phyloP scores from a whole-genome alignment of 53 echinoderm and acorn worm species.

The Arbacia lixula region DNA sequence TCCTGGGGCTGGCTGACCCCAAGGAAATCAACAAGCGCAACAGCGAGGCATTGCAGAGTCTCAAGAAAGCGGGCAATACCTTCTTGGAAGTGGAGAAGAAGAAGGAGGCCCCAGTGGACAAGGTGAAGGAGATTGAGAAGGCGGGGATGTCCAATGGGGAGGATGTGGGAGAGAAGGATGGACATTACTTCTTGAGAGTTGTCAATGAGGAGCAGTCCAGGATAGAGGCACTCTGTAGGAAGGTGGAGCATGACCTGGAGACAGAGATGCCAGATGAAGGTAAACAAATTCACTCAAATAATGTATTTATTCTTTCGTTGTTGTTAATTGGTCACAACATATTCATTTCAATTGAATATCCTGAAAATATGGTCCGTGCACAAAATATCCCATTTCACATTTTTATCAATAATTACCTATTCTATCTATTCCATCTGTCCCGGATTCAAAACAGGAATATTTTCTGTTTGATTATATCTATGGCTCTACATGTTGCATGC shows the following conservation, averaged over 20 bases:
- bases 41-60: slow-evolving; percentile 26
- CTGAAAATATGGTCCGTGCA: too few relatives aligned
- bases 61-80: slow-evolving; percentile 19
- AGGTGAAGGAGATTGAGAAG: slow-evolving; percentile 45
- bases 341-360: too few relatives aligned
- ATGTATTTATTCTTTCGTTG: too few relatives aligned
- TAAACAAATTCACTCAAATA: too few relatives aligned
- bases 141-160: slow-evolving; percentile 40
- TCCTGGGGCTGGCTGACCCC: slow-evolving; percentile 42
- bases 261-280: slow-evolving; percentile 89
- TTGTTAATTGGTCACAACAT: too few relatives aligned
- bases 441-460: too few relatives aligned
- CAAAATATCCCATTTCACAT: too few relatives aligned
- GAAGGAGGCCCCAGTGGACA: slow-evolving; percentile 24
- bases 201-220: slow-evolving; percentile 83
- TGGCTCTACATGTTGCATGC: too few relatives aligned
- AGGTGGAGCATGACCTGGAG: slow-evolving; percentile 78
- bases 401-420: too few relatives aligned
- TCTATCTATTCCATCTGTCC: too few relatives aligned
- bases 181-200: slow-evolving; percentile 84
- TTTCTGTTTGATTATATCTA: too few relatives aligned
- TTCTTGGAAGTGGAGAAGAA: slow-evolving; percentile 30
- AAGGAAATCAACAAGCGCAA: slow-evolving; percentile 47
- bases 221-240: slow-evolving; percentile 73
- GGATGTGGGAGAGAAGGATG: slow-evolving; percentile 80